These are phyloP conservation scores for Nomada fucata DNA, from an alignment of 2,888 invertebrate genomes.

Conservation along the genomic window DNA sequence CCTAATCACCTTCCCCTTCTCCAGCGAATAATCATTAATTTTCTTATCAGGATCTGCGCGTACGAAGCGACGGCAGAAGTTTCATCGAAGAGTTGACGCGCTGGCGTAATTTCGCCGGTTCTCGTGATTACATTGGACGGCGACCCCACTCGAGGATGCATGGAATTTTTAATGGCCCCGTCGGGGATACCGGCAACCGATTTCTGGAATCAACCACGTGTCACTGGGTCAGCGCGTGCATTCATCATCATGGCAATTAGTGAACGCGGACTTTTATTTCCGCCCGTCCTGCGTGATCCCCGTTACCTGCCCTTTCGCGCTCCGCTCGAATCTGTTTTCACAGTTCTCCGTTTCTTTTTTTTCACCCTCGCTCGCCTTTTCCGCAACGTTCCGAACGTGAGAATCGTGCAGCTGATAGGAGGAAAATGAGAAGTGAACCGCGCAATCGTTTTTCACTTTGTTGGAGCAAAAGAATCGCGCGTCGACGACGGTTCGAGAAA, in stretches of 20 bases:
- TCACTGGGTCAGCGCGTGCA: conserved; percentile 70
- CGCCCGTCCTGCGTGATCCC: background rate
- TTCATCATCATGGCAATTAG: conserved; percentile 72
- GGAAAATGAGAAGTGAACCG: conserved; percentile 54
- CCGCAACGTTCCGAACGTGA: conserved; percentile 46
- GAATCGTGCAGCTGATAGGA: conserved; percentile 60
- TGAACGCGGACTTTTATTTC: conserved; percentile 67
- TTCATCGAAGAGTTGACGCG: conserved; percentile 55
- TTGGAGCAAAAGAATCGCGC: conserved; percentile 32
- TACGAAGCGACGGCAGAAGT: conserved; percentile 28
- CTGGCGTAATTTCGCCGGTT: conserved; percentile 61
- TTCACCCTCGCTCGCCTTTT: background rate
- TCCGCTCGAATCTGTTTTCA: background rate
- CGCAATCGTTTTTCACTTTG: conserved; percentile 49
- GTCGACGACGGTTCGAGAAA: conserved; percentile 23
- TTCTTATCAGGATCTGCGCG: conserved; percentile 50
- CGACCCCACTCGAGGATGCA: conserved; percentile 72
- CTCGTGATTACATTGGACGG: conserved; percentile 45
- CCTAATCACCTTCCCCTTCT: conserved; percentile 16
- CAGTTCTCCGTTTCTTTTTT: background rate
- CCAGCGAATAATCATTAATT: conserved; percentile 45
- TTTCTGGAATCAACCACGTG: conserved; percentile 67
- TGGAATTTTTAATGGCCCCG: conserved; percentile 75
- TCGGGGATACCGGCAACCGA: conserved; percentile 56
- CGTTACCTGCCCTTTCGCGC: background rate